Base-by-base conservation (phyloP, 2,113 vertebrate genomes). In the Podarcis cretensis region DNA sequence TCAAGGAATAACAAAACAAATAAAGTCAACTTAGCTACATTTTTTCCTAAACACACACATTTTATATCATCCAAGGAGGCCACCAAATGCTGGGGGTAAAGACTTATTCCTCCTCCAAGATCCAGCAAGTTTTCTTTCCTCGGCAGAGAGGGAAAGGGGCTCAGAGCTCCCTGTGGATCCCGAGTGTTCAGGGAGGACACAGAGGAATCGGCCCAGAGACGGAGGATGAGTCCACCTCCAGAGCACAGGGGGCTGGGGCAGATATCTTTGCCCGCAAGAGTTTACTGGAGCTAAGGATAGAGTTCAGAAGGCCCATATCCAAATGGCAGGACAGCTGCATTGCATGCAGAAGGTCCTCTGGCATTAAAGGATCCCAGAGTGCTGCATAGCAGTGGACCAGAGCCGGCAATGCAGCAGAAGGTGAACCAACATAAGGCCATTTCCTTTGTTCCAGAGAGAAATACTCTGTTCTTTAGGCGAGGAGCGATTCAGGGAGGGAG, bases 1-100 rank as follows among this genome's bases (percentile, higher is more conserved):
- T 92, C 90, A 89, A 87, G 88, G 90, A 88, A 92, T 91, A 91
- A 88, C 68, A 90, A 92, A 87, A 30, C 86, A 87, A 91, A 90
- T 77, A 85, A 90, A 91, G 35, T 18, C 88, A 83, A 86, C 35
- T 77, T 80, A 57, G 59, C 23, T n/a, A 40, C 27, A 48, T 78
- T 35, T 30, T 32, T 9, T 37, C 85, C 27, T 21, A 57, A 57
- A 74, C 14, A 54, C 71, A 75, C 71, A 84, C 69, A 73, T 35
- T 43, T 48, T 30, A 54, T 23, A 48, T 69, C 63, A 35, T 68
- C 63, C 85, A 86, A 54, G 27, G 30, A 32, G 10, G 8, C 59
- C 32, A 57, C 21, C 7, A 66, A 78, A 77, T 6, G 35, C 27
- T 37, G 18, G 77, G 59, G 32, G 57, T 8, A 37, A 37, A 40